phyloP scores from a whole-genome alignment of 2,888 invertebrate genomes.

The Metalampra italica region DNA sequence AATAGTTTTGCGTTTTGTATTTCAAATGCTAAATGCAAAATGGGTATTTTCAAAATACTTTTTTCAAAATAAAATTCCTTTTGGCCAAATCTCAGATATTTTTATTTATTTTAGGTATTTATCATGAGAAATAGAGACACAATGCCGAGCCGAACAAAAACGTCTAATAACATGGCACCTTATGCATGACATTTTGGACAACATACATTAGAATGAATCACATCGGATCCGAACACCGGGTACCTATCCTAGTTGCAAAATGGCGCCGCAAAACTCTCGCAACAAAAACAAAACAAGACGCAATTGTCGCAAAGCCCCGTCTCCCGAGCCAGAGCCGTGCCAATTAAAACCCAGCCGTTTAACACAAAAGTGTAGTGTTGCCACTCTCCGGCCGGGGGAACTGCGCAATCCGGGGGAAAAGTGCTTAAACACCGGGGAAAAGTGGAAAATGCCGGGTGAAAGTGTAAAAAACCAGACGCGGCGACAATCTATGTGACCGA shows the following conservation, averaged over 20 bases:
- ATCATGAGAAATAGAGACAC: too few species aligned
- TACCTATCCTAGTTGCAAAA: background rate
- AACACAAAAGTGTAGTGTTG: background rate
- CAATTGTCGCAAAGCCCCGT: background rate
- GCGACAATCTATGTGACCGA: background rate
- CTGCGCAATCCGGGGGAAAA: background rate
- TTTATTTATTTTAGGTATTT: too few species aligned
- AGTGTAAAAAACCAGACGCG: background rate
- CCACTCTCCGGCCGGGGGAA: background rate
- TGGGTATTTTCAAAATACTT: too few species aligned
- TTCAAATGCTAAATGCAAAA: too few species aligned
- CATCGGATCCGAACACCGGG: too few species aligned
- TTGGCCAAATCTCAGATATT: too few species aligned
- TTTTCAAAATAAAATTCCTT: too few species aligned
- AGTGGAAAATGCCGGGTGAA: background rate
- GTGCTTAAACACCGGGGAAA: background rate
- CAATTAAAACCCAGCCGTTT: background rate
- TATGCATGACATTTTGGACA: too few species aligned
- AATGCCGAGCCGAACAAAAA: too few species aligned
- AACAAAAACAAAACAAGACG: background rate
- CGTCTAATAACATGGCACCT: too few species aligned
- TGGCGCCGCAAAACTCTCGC: background rate
- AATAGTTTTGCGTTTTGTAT: too few species aligned
- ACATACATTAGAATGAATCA: too few species aligned
- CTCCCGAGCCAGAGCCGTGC: background rate